A percentile compares a stretch with the other conserved stretches of the same genome.
Evolutionary conservation across 2,797 vertebrate genomes (phyloP).

Genomic region (Spea hammondii): DNA sequence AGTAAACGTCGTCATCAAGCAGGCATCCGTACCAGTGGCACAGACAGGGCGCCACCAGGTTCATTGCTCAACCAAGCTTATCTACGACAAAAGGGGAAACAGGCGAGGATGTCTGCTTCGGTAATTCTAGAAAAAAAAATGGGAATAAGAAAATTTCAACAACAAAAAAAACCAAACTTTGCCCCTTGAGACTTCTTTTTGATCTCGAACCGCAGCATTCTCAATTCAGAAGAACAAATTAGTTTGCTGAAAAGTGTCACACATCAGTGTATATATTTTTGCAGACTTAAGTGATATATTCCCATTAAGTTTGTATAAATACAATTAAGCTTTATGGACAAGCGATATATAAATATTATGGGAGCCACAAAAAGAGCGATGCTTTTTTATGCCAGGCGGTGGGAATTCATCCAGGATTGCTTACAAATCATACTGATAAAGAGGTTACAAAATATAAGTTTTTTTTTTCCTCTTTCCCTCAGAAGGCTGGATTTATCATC

Average conservation of each 20-base stretch:
- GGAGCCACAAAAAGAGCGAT: slow-evolving; percentile 59
- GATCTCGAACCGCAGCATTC: no score
- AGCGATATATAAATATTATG: slow-evolving; percentile 56
- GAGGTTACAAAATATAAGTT: slow-evolving; percentile 60
- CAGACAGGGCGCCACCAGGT: no score
- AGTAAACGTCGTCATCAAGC: no score
- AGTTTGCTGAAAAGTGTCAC: not conserved
- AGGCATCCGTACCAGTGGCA: no score
- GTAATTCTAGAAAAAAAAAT: no score
- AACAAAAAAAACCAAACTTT: no score
- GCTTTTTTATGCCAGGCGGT: slow-evolving; percentile 54
- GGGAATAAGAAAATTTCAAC: no score
- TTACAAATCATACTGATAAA: slow-evolving; percentile 64
- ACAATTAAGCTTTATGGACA: slow-evolving; percentile 56
- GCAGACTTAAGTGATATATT: not conserved
- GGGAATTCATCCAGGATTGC: slow-evolving; percentile 57
- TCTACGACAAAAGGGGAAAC: no score
- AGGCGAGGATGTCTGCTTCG: no score
- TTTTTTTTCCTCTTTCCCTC: slow-evolving; percentile 58
- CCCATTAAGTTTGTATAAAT: slow-evolving; percentile 51
- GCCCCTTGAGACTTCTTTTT: no score
- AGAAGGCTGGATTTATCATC: slow-evolving; percentile 62
- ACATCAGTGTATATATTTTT: not conserved
- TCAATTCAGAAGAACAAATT: not conserved
- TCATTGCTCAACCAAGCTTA: no score